Percentiles rank a stretch among this genome's conserved stretches.
Conservation (phyloP, 2,888 invertebrate species). For the Maniola hyperantus region DNA sequence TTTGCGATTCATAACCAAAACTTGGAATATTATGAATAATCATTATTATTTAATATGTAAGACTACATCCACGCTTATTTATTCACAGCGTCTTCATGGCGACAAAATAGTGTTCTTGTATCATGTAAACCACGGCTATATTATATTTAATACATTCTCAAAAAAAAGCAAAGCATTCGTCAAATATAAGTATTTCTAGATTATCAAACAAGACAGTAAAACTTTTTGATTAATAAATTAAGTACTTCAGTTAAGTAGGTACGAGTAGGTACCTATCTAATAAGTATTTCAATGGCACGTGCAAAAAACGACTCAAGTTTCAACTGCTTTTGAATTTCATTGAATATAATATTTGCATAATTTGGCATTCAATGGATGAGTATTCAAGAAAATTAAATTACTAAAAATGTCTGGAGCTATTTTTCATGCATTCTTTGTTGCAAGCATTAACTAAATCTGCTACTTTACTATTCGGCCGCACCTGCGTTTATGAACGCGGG, state of each 20-base stretch:
- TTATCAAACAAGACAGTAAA: not conserved
- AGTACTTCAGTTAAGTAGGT: no score
- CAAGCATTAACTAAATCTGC: no score
- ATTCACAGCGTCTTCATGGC: not conserved
- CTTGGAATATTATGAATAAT: not conserved
- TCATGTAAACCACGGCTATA: not conserved
- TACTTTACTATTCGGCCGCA: no score
- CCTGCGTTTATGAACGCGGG: no score
- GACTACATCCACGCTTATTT: no score
- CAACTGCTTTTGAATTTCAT: conserved; percentile 59
- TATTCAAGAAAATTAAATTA: not conserved
- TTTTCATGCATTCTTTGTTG: not conserved
- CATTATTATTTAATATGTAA: not conserved
- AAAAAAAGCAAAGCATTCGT: no score
- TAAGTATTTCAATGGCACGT: conserved; percentile 44
- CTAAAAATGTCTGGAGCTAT: not conserved
- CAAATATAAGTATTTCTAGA: no score
- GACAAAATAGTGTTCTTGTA: not conserved
- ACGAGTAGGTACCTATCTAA: no score
- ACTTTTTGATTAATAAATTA: no score
- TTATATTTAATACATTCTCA: no score
- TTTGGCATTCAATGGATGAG: conserved; percentile 34
- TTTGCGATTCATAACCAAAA: not conserved
- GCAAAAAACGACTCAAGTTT: conserved; percentile 48
- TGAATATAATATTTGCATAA: conserved; percentile 62